Percentiles rank a stretch among this genome's conserved stretches.
Conservation (phyloP, 2,797 vertebrate genomes). For the Sebastes umbrosus region DNA sequence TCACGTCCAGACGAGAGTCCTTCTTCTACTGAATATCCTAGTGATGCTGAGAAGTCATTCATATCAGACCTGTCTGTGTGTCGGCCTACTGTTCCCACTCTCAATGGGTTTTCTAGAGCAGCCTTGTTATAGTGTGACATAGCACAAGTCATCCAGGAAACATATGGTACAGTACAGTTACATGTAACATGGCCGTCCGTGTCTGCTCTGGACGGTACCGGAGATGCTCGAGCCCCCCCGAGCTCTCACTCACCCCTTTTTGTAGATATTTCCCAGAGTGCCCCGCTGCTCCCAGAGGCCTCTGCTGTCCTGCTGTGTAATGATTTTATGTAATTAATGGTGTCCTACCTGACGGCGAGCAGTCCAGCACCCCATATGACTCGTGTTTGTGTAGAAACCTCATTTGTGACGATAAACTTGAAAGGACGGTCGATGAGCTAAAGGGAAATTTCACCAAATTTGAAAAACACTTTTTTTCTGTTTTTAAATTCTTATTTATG, state of each 20-base stretch:
- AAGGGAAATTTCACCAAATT: slow-evolving; percentile 36
- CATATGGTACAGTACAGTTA: slow-evolving; percentile 2
- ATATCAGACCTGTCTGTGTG: slow-evolving; percentile 41
- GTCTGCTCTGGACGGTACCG: neutral
- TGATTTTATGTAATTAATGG: slow-evolving; percentile 37
- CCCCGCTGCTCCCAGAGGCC: slow-evolving; percentile 40
- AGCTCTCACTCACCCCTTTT: slow-evolving; percentile 32
- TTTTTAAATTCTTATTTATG: slow-evolving; percentile 25
- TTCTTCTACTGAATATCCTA: slow-evolving; percentile 26
- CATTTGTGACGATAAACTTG: slow-evolving; percentile 28
- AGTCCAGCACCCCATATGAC: slow-evolving; percentile 30
- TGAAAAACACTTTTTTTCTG: slow-evolving; percentile 3
- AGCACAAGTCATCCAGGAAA: slow-evolving; percentile 41
- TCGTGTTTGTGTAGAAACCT: slow-evolving; percentile 66
- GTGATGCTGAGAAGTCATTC: slow-evolving; percentile 35
- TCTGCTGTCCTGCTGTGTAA: slow-evolving; percentile 57
- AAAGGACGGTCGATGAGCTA: neutral
- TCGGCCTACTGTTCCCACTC: slow-evolving; percentile 42
- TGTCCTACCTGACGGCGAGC: slow-evolving; percentile 31
- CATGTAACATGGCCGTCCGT: neutral
- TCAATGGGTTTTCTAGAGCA: slow-evolving; percentile 15
- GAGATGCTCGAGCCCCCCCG: neutral
- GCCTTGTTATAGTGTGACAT: slow-evolving; percentile 24
- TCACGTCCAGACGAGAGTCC: slow-evolving; percentile 14
- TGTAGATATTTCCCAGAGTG: slow-evolving; percentile 69